These are phyloP conservation scores for Lottia gigantea DNA, from an alignment of 2,888 invertebrate genomes.

Conservation along the genomic window DNA sequence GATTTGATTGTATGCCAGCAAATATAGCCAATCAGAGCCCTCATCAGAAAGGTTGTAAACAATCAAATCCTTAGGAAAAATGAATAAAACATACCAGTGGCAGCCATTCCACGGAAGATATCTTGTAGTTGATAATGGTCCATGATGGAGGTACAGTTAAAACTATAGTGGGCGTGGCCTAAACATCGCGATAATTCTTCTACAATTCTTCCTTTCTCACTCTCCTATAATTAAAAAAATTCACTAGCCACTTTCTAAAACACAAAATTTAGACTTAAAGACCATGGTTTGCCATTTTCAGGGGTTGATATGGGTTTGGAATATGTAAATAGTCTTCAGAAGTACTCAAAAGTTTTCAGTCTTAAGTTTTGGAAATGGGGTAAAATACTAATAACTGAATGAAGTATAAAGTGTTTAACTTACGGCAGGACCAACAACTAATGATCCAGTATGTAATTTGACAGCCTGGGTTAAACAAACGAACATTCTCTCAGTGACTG, in stretches of 20 bases:
- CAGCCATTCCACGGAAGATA: conserved; percentile 62
- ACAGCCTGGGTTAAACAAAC: conserved; percentile 59
- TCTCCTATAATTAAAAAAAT: conserved; percentile 50
- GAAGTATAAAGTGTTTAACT: conserved; percentile 34
- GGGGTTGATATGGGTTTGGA: too few species aligned
- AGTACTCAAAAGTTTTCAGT: too few species aligned
- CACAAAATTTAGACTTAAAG: too few species aligned
- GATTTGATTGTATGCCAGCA: too few species aligned
- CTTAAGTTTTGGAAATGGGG: too few species aligned
- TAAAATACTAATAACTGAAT: too few species aligned
- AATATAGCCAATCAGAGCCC: too few species aligned
- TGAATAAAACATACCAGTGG: conserved; percentile 45
- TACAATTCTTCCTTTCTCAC: conserved; percentile 53
- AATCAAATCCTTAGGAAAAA: too few species aligned
- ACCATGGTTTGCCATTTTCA: too few species aligned
- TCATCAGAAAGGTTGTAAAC: too few species aligned
- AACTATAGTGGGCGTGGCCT: conserved; percentile 60
- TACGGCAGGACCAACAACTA: conserved; percentile 60
- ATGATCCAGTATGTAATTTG: conserved; percentile 52
- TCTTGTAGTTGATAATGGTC: conserved; percentile 59
- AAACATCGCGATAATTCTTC: conserved; percentile 57
- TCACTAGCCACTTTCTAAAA: background rate
- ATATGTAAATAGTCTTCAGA: too few species aligned
- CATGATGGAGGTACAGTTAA: conserved; percentile 60
- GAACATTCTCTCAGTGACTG: conserved; percentile 58